Evolutionary conservation across 2,888 invertebrate species (phyloP).

Genomic region (Autographa gamma): DNA sequence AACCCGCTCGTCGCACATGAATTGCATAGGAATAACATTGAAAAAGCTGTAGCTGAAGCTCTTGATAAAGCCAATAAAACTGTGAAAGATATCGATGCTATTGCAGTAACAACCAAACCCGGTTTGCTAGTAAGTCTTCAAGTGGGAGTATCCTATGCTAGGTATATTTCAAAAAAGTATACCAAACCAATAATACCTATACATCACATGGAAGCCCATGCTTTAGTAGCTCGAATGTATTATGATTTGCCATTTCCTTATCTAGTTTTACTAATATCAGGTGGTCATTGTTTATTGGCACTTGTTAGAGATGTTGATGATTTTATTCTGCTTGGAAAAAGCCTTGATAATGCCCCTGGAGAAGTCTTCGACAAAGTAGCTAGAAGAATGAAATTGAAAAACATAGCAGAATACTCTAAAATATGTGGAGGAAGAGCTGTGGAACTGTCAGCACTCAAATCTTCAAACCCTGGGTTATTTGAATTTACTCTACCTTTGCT

Average conservation of each 20-base stretch:
- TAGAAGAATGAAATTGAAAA: conserved; percentile 94
- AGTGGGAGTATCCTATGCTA: conserved; percentile 95
- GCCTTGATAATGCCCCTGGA: conserved; percentile 96
- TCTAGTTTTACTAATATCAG: conserved; percentile 96
- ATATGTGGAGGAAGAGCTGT: conserved; percentile 96
- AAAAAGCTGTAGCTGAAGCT: conserved; percentile 91
- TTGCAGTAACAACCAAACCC: conserved; percentile 97
- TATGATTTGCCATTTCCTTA: conserved; percentile 94
- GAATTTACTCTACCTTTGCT: conserved; percentile 91
- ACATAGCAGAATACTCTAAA: conserved; percentile 92
- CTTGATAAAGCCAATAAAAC: conserved; percentile 89
- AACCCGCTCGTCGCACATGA: conserved; percentile 95
- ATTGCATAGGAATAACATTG: conserved; percentile 94
- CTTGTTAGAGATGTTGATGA: conserved; percentile 92
- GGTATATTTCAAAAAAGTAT: conserved; percentile 90
- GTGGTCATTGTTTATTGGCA: conserved; percentile 96
- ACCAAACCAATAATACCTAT: conserved; percentile 97
- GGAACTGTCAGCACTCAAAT: conserved; percentile 93
- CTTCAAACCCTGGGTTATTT: conserved; percentile 90
- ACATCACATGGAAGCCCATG: conserved; percentile 99
- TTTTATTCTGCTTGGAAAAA: conserved; percentile 94
- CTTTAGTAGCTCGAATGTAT: conserved; percentile 94
- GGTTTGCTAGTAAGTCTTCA: conserved; percentile 93
- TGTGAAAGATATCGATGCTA: conserved; percentile 93
- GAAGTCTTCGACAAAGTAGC: conserved; percentile 98